Base-by-base conservation (phyloP, 2,888 invertebrate species). In the Morinoia aosen region DNA sequence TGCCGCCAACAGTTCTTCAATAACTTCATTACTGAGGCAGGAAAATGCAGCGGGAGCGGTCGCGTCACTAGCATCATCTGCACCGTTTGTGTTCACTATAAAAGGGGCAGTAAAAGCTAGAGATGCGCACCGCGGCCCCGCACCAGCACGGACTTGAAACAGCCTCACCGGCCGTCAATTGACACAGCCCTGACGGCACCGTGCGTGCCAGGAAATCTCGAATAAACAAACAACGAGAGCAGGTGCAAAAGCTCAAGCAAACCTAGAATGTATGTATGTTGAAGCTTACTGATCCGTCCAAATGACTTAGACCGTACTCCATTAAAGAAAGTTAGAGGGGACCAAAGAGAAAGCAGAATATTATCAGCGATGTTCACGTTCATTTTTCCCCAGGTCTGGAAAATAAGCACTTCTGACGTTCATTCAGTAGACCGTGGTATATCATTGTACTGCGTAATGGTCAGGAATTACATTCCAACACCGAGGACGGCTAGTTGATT, bases 1-100 rank as follows among this genome's bases (percentile, higher is more conserved):
- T 93, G 93, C 48, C 33, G 58, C 57, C 93, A 57, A 1, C 93
- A 93, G 57, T 57, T 93, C 57, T 93, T 48, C n/a, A 57, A 93
- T 93, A 93, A 93, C 93, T 93, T 93, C 25, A 93, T 93, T 93
- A 93, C 93, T 93, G 93, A 93, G 57, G 14, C 57, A 93, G 39
- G 90, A 48, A 40, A 90, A 90, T 40, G 12, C 14, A 90, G 40
- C 48, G 90, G 12, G 39, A 48, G 90, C 90, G 40, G 48, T 12
- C 39, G 39, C 90, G 90, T 90, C 90, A 40, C 90, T 3, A 48
- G 90, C 90, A 48, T 48, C 90, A 90, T 90, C 90, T 90, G 90
- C 90, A 48, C 39, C 90, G 90, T 90, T 90, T 90, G 90, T 48
- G 48, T 48, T 90, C 90, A 90, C 90, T 40, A 76, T 48, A 90